phyloP scores from a whole-genome alignment of 2,888 invertebrate species.

The Microplitis manilae region DNA sequence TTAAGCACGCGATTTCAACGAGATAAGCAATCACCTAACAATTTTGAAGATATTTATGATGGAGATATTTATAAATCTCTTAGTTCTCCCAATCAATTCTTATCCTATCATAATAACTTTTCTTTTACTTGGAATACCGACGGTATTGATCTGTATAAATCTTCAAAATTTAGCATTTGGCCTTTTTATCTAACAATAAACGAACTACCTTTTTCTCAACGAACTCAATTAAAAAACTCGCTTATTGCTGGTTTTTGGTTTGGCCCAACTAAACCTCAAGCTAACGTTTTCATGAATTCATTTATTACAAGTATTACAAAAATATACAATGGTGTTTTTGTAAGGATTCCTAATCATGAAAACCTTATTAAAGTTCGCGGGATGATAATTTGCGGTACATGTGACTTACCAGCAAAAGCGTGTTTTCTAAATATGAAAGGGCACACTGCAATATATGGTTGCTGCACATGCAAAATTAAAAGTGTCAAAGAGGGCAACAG shows the following conservation, averaged over 20 bases:
- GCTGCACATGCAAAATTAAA: conserved; percentile 31
- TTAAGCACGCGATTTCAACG: conserved; percentile 31
- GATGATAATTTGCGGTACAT: conserved; percentile 17
- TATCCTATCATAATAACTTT: conserved; percentile 38
- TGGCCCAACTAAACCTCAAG: conserved; percentile 39
- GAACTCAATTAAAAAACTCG: conserved; percentile 38
- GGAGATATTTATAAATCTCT: conserved; percentile 44
- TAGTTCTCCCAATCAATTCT: conserved; percentile 13
- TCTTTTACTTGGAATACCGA: conserved; percentile 38
- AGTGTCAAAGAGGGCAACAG: background rate
- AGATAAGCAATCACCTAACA: conserved; percentile 34
- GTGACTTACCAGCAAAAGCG: conserved; percentile 28
- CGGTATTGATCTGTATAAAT: conserved; percentile 44
- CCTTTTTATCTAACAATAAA: conserved; percentile 44
- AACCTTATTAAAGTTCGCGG: conserved; percentile 10
- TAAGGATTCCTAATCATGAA: background rate
- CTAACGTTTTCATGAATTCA: conserved; percentile 30
- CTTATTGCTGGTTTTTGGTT: conserved; percentile 43
- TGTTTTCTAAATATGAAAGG: conserved; percentile 30
- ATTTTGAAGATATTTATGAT: conserved; percentile 47
- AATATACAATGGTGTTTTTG: conserved; percentile 23
- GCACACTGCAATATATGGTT: conserved; percentile 27
- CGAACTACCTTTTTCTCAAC: conserved; percentile 29
- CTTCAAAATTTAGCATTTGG: conserved; percentile 46
- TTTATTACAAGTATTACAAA: conserved; percentile 21